These are phyloP conservation scores for Archegozetes longisetosus DNA, from an alignment of 1,140 invertebrate species.

Conservation along the genomic window DNA sequence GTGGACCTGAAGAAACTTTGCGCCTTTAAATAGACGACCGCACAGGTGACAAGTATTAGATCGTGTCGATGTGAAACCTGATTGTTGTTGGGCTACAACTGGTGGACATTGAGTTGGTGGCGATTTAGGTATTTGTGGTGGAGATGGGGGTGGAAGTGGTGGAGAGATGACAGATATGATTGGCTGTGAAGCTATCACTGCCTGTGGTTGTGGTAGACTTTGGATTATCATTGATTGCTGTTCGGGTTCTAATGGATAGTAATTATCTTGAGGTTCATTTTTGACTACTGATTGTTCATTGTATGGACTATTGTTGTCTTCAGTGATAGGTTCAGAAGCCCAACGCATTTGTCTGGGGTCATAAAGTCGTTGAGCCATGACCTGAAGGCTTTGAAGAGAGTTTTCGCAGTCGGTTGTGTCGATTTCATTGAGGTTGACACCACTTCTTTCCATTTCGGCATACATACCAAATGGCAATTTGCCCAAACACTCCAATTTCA, in stretches of 20 bases:
- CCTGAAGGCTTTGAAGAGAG: conserved; percentile 66
- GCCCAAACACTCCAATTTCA: conserved; percentile 76
- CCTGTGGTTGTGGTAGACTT: background rate
- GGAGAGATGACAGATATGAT: background rate
- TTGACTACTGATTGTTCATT: background rate
- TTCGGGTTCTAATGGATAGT: background rate
- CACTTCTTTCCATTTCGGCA: conserved; percentile 77
- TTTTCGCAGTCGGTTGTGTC: conserved; percentile 86
- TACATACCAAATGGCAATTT: conserved; percentile 92
- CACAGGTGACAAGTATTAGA: conserved; percentile 25
- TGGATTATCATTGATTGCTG: background rate
- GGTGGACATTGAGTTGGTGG: background rate
- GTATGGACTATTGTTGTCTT: background rate
- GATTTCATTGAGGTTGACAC: conserved; percentile 76
- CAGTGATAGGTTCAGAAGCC: background rate
- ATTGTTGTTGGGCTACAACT: conserved; percentile 5
- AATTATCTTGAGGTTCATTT: background rate
- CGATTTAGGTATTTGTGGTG: background rate
- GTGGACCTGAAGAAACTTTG: conserved; percentile 26
- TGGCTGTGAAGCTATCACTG: background rate
- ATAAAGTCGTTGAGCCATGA: conserved; percentile 60
- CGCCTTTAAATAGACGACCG: conserved; percentile 22
- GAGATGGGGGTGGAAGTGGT: background rate
- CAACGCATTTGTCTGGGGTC: conserved; percentile 32
- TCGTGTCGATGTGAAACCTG: conserved; percentile 15